These are phyloP conservation scores for Pycnomerus fuliginosus DNA, from an alignment of 2,888 invertebrate species.

Conservation along the genomic window DNA sequence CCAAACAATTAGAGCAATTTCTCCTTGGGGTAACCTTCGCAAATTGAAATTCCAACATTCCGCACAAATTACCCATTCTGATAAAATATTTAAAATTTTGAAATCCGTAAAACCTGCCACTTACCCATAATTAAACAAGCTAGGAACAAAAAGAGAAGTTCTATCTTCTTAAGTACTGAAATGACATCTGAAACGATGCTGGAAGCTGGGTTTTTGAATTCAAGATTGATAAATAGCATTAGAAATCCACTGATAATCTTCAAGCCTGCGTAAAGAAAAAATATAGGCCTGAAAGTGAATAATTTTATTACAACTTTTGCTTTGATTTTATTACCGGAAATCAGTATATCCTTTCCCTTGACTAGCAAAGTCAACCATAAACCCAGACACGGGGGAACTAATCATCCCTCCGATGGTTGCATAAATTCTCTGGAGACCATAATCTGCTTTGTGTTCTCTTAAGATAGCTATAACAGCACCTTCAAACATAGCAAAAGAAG, in stretches of 20 bases:
- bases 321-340: slow-evolving; percentile 59
- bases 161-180: slow-evolving; percentile 66
- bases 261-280: slow-evolving; percentile 71
- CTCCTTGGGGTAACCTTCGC: too few relatives aligned
- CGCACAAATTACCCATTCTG: too few relatives aligned
- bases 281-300: slow-evolving; percentile 64
- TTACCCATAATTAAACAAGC: slow-evolving; percentile 72
- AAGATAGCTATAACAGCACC: slow-evolving; percentile 76
- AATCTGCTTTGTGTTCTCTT: slow-evolving; percentile 73
- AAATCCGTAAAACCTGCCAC: slow-evolving; percentile 7
- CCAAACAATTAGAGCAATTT: too few relatives aligned
- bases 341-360: slow-evolving; percentile 68
- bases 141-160: slow-evolving; percentile 70
- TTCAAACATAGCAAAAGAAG: slow-evolving; percentile 78
- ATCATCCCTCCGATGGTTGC: slow-evolving; percentile 78
- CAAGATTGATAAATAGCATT: slow-evolving; percentile 71
- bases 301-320: background rate
- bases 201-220: slow-evolving; percentile 73
- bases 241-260: slow-evolving; percentile 67
- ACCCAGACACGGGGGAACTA: slow-evolving; percentile 73
- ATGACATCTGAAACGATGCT: slow-evolving; percentile 70
- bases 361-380: slow-evolving; percentile 74
- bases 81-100: too few relatives aligned
- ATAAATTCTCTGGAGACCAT: slow-evolving; percentile 74
- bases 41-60: too few relatives aligned